phyloP scores from a whole-genome alignment of 2,797 vertebrate species.

The Pseudomugil tenellus region DNA sequence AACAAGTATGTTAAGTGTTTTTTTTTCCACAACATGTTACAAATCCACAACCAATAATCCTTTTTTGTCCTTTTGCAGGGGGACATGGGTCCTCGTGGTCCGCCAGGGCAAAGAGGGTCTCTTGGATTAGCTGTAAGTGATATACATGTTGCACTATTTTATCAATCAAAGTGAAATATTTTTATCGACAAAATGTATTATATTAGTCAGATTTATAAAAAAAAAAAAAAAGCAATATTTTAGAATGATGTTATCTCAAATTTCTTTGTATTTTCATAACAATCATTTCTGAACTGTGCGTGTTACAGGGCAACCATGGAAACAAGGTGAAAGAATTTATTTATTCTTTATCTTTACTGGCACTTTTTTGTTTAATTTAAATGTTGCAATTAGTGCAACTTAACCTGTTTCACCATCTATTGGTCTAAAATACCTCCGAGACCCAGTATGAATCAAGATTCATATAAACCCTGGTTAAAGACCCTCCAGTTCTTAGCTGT shows the following conservation, averaged over 20 bases:
- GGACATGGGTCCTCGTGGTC: conserved; percentile 71
- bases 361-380: background rate
- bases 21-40: conserved; percentile 4
- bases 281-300: conserved; percentile 22
- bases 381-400: too few species aligned
- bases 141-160: conserved; percentile 14
- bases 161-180: background rate
- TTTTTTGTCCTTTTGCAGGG: conserved; percentile 67
- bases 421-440: too few species aligned
- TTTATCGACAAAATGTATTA: background rate
- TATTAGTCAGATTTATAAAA: background rate
- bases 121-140: conserved; percentile 73
- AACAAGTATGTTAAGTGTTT: conserved; percentile 50
- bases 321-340: conserved; percentile 66
- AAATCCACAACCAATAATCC: background rate
- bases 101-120: conserved; percentile 63
- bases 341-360: background rate
- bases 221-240: too few species aligned
- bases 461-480: too few species aligned
- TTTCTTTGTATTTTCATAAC: background rate
- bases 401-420: too few species aligned
- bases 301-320: conserved; percentile 75
- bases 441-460: too few species aligned
- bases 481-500: too few species aligned
- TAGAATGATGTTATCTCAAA: background rate